Percentiles rank a stretch among this genome's conserved stretches.
Evolutionary conservation across 2,888 invertebrate genomes (phyloP).

Genomic region (Cybosia mesomella): DNA sequence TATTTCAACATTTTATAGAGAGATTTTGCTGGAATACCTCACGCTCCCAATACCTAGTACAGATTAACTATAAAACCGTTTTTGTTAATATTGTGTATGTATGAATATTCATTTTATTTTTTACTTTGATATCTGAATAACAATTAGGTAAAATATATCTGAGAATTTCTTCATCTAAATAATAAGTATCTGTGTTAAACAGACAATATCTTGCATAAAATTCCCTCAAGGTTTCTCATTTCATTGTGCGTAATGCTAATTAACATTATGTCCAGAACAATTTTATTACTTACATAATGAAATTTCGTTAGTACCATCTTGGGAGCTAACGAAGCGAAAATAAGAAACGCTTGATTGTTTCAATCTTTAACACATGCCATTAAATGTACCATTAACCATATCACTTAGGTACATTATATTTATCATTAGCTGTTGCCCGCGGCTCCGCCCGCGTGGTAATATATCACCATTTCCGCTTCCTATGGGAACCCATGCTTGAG

Average conservation of each 20-base stretch:
- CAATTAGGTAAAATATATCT: not conserved
- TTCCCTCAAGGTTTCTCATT: conserved; percentile 21
- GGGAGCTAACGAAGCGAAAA: conserved; percentile 7
- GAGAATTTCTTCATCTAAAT: not conserved
- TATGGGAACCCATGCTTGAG: no score
- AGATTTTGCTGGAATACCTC: no score
- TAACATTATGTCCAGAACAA: conserved; percentile 41
- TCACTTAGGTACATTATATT: no score
- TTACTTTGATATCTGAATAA: not conserved
- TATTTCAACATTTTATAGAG: no score
- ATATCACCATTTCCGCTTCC: no score
- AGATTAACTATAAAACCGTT: no score
- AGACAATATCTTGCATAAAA: conserved; percentile 12
- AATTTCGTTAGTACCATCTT: conserved; percentile 28
- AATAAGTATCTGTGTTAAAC: conserved; percentile 9
- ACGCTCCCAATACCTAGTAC: no score
- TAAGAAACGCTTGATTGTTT: not conserved
- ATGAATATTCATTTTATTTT: no score
- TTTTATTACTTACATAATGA: conserved; percentile 29
- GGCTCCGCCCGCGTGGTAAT: no score
- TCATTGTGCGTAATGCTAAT: conserved; percentile 41
- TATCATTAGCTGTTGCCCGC: no score
- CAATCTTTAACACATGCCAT: not conserved
- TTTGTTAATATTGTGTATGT: no score
- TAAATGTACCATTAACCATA: not conserved